phyloP scores from a whole-genome alignment of 2,113 vertebrate species.

The Ibidorhyncha struthersii region DNA sequence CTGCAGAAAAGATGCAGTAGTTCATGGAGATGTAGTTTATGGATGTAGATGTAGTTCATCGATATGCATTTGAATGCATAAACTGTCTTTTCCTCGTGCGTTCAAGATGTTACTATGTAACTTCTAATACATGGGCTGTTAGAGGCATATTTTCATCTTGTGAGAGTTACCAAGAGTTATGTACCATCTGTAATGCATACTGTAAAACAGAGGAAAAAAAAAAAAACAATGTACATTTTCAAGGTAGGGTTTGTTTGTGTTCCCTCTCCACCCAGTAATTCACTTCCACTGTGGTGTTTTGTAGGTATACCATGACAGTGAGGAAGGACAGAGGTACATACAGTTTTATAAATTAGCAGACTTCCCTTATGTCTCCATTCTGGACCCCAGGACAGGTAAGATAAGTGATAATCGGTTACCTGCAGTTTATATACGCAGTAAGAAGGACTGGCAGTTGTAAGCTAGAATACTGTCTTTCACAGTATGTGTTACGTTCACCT shows the following conservation, averaged over 20 bases:
- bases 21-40: not conserved
- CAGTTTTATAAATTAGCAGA: slow-evolving; percentile 98
- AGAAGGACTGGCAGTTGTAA: not conserved
- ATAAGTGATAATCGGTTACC: not conserved
- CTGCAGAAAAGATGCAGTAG: not conserved
- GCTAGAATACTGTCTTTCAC: not conserved
- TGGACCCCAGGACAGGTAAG: slow-evolving; percentile 96
- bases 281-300: slow-evolving; percentile 12
- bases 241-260: not conserved
- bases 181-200: rapidly evolving
- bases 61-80: not conserved
- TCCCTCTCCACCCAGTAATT: not conserved
- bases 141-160: not conserved
- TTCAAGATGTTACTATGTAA: rapidly evolving
- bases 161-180: not conserved
- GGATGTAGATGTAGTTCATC: not conserved
- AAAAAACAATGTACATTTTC: not conserved
- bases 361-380: slow-evolving; percentile 97
- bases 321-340: slow-evolving; percentile 98
- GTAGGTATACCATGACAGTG: slow-evolving; percentile 98
- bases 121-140: not conserved
- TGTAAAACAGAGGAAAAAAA: not conserved
- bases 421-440: not conserved
- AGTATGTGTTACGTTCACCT: not conserved
- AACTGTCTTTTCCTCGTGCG: not conserved